phyloP scores from a whole-genome alignment of 1,140 invertebrate genomes.

The Orius insidiosus region DNA sequence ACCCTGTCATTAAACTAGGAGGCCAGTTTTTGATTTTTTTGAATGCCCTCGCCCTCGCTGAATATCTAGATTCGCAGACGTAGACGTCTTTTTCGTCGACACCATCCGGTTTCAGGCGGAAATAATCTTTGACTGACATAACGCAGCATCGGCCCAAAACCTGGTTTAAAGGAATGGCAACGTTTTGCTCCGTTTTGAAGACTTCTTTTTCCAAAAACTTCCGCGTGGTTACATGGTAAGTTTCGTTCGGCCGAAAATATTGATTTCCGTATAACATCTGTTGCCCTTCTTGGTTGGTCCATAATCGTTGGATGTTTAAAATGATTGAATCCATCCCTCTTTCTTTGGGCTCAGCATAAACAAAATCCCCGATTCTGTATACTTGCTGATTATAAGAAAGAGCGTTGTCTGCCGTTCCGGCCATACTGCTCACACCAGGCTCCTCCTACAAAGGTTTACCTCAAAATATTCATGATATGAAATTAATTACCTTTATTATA shows the following conservation, averaged over 20 bases:
- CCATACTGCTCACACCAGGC: conserved; percentile 9
- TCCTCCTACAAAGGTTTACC: too few relatives aligned
- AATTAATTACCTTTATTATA: conserved; percentile 6
- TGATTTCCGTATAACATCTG: conserved; percentile 81
- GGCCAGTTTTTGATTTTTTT: conserved; percentile 90
- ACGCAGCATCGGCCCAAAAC: conserved; percentile 86
- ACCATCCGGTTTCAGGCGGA: conserved; percentile 69
- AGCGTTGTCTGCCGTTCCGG: conserved; percentile 22
- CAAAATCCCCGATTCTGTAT: conserved; percentile 74
- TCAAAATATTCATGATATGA: background rate
- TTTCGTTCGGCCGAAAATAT: conserved; percentile 78
- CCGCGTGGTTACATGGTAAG: conserved; percentile 84
- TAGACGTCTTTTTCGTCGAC: conserved; percentile 89
- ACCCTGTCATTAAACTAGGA: conserved; percentile 38
- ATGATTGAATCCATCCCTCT: conserved; percentile 68
- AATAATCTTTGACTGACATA: conserved; percentile 89
- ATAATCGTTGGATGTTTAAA: conserved; percentile 71
- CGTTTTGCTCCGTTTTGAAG: conserved; percentile 81
- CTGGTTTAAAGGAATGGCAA: conserved; percentile 67
- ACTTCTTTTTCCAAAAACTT: conserved; percentile 92
- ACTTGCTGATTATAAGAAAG: conserved; percentile 35
- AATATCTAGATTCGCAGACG: conserved; percentile 92
- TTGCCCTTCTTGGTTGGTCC: conserved; percentile 64
- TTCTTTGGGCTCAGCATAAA: conserved; percentile 67
- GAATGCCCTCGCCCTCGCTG: conserved; percentile 63